phyloP scores from a whole-genome alignment of 2,113 vertebrate genomes.

The Apaloderma vittatum region DNA sequence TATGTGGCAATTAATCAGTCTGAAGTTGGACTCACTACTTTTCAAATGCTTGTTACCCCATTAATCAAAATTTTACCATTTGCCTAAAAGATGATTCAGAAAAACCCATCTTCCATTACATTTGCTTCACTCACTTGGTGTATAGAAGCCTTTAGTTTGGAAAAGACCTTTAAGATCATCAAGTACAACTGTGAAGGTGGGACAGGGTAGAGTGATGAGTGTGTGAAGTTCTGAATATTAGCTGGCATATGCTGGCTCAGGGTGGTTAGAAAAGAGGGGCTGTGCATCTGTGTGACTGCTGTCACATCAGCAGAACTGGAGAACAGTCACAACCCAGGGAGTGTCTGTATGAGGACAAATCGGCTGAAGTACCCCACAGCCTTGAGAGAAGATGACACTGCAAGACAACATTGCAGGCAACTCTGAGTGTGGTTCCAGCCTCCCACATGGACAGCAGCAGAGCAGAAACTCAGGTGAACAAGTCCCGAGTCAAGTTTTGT shows the following conservation, averaged over 20 bases:
- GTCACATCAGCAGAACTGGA: background rate
- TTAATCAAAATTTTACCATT: background rate
- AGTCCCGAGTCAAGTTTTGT: background rate
- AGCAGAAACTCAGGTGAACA: background rate
- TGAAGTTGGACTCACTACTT: background rate
- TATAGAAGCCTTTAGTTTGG: background rate
- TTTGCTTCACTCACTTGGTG: background rate
- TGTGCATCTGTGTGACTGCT: background rate
- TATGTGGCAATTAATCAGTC: background rate
- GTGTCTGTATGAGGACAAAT: background rate
- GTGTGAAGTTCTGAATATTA: background rate
- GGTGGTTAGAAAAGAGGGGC: background rate
- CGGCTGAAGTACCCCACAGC: background rate
- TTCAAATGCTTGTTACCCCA: background rate
- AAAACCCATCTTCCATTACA: background rate
- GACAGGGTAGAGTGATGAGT: background rate
- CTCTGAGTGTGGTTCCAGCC: background rate
- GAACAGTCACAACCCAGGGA: background rate
- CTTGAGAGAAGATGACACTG: background rate
- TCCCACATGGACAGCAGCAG: background rate
- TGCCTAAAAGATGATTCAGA: background rate
- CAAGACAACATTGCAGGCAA: background rate
- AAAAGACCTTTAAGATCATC: background rate
- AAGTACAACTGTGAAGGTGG: background rate
- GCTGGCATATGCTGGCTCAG: background rate